Conservation (phyloP, 2,888 invertebrate species). For the Eupithecia exiguata region DNA sequence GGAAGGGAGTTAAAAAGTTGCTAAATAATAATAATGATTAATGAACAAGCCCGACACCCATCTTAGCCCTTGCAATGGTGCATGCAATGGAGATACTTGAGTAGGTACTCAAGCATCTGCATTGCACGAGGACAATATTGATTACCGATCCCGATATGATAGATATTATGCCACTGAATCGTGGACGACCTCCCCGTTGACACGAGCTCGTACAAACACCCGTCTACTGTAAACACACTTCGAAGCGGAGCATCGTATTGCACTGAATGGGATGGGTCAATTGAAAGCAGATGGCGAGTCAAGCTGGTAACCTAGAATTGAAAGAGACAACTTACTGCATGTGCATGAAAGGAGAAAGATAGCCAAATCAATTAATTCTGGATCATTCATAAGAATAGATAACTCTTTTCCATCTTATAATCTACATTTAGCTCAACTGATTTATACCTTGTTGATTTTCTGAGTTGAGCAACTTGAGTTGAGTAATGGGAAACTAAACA, state of each 20-base stretch:
- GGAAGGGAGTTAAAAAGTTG: too few relatives aligned
- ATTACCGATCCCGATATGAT: conserved; percentile 16
- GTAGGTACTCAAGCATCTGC: too few relatives aligned
- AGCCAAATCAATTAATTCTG: background rate
- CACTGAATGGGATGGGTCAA: conserved; percentile 42
- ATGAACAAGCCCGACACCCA: too few relatives aligned
- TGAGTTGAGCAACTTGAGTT: too few relatives aligned
- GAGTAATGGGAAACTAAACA: too few relatives aligned
- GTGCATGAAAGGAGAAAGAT: background rate
- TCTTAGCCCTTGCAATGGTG: too few relatives aligned
- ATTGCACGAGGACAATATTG: conserved; percentile 4
- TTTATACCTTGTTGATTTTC: too few relatives aligned
- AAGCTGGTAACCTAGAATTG: background rate
- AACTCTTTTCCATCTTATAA: too few relatives aligned
- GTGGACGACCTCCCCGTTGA: conserved; percentile 20
- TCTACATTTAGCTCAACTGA: too few relatives aligned
- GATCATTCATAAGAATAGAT: too few relatives aligned
- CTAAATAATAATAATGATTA: too few relatives aligned
- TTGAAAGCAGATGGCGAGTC: conserved; percentile 18
- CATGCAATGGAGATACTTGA: background rate
- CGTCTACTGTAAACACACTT: conserved; percentile 58
- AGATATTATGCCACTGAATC: conserved; percentile 18
- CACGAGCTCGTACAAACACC: conserved; percentile 52
- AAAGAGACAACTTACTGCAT: background rate
- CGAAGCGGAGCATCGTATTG: conserved; percentile 53